Base-by-base conservation (phyloP, 2,888 invertebrate genomes). In the Sphinx pinastri region DNA sequence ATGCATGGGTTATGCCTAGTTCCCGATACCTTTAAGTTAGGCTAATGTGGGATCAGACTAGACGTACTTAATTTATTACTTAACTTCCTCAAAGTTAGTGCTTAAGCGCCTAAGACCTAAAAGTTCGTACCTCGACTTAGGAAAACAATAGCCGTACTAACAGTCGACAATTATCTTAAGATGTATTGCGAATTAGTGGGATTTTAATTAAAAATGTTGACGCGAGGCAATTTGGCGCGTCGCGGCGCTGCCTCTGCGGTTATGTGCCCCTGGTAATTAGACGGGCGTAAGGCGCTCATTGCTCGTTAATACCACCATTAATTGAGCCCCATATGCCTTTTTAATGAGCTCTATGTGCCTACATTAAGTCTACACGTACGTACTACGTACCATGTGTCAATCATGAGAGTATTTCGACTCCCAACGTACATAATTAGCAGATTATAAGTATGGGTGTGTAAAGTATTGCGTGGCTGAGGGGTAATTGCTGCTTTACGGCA, bases 251-350 rank as follows among this genome's bases (percentile, higher is more conserved):
- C 38, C 38, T 38, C 55, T 12, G 55, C 19, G 60, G 47, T 16
- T 47, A 10, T 16, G 16, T 11, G 14, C 11, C 45, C 63, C 38
- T 38, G 69, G 67, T 79, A 79, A 79, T 77, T 79, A 76, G 75
- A 76, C 74, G 71, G 73, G 73, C 67, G 71, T 74, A 55, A 76
- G 79, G 71, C 72, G 67, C 74, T 76, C 74, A 81, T 77, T 81
- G 77, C 79, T 79, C 81, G 76, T 81, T 79, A 79, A 80, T 79
- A 80, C 71, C 71, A 19, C 71, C 71, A 70, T 72, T 77, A 77
- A 80, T 78, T 77, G 72, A 76, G 74, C 76, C 51, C 71, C 71
- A 70, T 63, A 71, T 76, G 74, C 74, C 73, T 71, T 76, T 75
- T 71, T 78, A 63, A 63, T 63, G 63, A 63, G 63, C 63, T 63